phyloP scores from a whole-genome alignment of 2,797 vertebrate genomes.

The Coregonus sp. region DNA sequence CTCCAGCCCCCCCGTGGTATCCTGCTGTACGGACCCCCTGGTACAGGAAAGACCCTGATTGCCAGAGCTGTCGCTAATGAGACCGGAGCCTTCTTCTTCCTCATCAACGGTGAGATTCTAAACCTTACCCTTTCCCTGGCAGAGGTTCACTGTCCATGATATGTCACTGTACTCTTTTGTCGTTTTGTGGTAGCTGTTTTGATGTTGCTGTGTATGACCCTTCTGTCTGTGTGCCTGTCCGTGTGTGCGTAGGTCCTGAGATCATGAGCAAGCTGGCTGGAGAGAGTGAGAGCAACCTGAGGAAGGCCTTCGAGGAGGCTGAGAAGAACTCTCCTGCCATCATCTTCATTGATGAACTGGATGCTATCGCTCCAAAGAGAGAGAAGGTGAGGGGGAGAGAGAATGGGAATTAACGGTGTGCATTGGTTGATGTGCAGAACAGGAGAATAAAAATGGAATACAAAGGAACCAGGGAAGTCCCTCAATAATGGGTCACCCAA shows the following conservation, averaged over 20 bases:
- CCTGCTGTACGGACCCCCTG: conserved; percentile 95
- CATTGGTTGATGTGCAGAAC: neutral
- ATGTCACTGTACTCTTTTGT: neutral
- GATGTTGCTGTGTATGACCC: neutral
- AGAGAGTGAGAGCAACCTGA: conserved; percentile 97
- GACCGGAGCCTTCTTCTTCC: conserved; percentile 98
- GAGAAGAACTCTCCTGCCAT: conserved; percentile 99
- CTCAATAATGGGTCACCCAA: neutral
- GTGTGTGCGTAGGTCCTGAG: conserved; percentile 84
- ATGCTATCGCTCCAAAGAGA: conserved; percentile 98
- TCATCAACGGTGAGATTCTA: conserved; percentile 88
- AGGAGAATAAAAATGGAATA: neutral
- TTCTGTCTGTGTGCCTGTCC: neutral
- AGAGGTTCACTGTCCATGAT: neutral
- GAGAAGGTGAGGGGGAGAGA: conserved; percentile 85
- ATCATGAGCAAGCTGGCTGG: conserved; percentile 99
- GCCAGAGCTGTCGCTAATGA: conserved; percentile 97
- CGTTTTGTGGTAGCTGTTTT: neutral
- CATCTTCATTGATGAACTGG: conserved; percentile 98
- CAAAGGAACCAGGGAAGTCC: neutral
- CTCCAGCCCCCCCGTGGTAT: conserved; percentile 95
- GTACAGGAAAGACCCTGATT: conserved; percentile 98
- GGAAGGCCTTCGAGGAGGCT: conserved; percentile 98
- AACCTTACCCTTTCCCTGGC: neutral
- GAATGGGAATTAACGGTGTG: no score